Percentiles rank a stretch among this genome's conserved stretches.
These are phyloP conservation scores for Suncus etruscus DNA, from an alignment of 2,113 vertebrate species.

Conservation along the genomic window DNA sequence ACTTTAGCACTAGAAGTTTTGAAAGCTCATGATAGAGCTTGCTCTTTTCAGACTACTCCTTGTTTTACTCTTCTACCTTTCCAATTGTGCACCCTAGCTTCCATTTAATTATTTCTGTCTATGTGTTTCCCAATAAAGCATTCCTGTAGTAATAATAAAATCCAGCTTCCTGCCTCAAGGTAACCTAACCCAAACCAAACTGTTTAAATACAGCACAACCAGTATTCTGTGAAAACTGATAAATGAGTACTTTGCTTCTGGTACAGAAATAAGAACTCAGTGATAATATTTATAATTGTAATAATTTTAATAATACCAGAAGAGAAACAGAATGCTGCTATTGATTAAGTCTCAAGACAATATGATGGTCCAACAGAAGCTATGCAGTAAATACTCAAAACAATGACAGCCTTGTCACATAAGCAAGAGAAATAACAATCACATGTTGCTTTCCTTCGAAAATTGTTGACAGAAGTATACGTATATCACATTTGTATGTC, in stretches of 20 bases:
- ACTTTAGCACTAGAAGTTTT: neutral
- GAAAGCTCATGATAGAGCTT: neutral
- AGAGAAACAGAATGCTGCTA: conserved; percentile 47
- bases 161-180: neutral
- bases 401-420: conserved; percentile 39
- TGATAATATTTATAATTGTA: conserved; percentile 14
- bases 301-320: neutral
- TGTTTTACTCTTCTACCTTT: neutral
- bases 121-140: conserved; percentile 4
- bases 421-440: conserved; percentile 42
- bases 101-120: neutral
- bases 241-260: conserved; percentile 16
- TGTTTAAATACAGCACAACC: neutral
- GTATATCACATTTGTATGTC: neutral
- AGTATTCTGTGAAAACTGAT: conserved; percentile 27
- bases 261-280: conserved; percentile 45
- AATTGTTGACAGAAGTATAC: conserved; percentile 69
- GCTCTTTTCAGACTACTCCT: neutral
- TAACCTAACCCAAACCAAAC: conserved; percentile 34
- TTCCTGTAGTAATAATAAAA: neutral
- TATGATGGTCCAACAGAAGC: conserved; percentile 74
- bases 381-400: conserved; percentile 77
- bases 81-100: neutral
- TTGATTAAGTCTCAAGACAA: conserved; percentile 71
- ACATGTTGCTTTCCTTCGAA: conserved; percentile 54